Conservation (phyloP, 92 coral and sea anemone species). For the Epizoanthus fatuus region DNA sequence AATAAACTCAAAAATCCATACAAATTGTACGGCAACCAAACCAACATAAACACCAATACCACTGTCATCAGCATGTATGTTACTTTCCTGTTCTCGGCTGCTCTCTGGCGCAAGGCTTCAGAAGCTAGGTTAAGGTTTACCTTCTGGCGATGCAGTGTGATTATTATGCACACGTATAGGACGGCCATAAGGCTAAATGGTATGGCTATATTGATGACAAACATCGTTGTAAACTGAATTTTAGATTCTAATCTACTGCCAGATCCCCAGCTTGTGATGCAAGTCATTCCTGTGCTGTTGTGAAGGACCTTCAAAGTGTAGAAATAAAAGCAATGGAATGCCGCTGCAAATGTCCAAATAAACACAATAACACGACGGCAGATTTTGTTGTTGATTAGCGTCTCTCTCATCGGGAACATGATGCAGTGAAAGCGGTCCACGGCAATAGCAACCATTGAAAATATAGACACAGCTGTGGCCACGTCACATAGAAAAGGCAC, state of each 20-base stretch:
- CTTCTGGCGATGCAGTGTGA: conserved; percentile 7
- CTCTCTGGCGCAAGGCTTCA: conserved; percentile 23
- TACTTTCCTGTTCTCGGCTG: conserved; percentile 28
- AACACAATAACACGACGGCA: background rate
- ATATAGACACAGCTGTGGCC: conserved; percentile 19
- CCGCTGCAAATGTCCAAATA: conserved; percentile 11
- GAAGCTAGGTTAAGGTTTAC: background rate
- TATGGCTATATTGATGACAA: background rate
- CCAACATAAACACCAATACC: background rate
- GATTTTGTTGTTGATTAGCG: background rate
- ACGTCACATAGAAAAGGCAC: conserved; percentile 10
- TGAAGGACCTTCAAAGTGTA: conserved; percentile 7
- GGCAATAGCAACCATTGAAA: conserved; percentile 29
- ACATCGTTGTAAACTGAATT: conserved; percentile 7
- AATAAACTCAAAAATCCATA: background rate
- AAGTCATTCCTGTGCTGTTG: background rate
- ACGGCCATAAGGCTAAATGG: conserved; percentile 14
- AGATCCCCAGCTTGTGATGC: conserved; percentile 18
- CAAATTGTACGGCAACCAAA: background rate
- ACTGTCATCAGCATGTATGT: conserved; percentile 22
- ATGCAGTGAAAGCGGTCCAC: conserved; percentile 34
- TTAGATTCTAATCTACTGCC: background rate
- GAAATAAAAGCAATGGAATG: conserved; percentile 8
- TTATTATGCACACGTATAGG: conserved; percentile 1
- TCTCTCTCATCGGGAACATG: conserved; percentile 24